These are phyloP conservation scores for Chanos chanos DNA, from an alignment of 2,797 vertebrate species.

Conservation along the genomic window DNA sequence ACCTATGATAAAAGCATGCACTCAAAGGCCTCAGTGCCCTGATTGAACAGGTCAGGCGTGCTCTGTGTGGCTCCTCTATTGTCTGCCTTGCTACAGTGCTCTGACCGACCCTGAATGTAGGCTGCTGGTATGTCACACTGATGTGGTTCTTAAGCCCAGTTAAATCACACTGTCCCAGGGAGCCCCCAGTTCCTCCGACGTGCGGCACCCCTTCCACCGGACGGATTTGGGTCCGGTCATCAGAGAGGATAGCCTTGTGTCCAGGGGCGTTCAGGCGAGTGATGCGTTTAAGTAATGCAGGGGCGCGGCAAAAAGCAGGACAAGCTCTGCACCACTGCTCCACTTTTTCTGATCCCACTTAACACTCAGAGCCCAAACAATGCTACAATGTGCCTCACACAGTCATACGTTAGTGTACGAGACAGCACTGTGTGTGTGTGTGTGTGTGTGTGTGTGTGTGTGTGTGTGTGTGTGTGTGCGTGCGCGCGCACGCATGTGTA, in stretches of 20 bases:
- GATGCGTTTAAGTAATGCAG: conserved; percentile 38
- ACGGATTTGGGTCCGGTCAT: conserved; percentile 31
- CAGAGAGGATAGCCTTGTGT: conserved; percentile 32
- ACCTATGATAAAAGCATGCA: conserved; percentile 40
- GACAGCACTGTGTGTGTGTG: conserved; percentile 27
- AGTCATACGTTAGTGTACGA: background rate
- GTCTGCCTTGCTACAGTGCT: conserved; percentile 20
- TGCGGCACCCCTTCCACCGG: conserved; percentile 26
- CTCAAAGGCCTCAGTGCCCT: conserved; percentile 29
- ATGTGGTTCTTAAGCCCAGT: conserved; percentile 36
- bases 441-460: conserved; percentile 38
- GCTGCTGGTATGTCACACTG: conserved; percentile 25
- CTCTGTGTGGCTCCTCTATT: conserved; percentile 33
- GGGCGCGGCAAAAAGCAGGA: conserved; percentile 32
- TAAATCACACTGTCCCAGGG: conserved; percentile 17
- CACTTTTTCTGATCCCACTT: conserved; percentile 30
- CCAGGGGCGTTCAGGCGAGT: conserved; percentile 41
- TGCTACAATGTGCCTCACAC: background rate
- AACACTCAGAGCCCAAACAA: background rate
- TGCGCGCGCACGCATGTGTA: background rate
- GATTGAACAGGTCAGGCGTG: conserved; percentile 45
- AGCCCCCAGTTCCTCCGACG: conserved; percentile 17
- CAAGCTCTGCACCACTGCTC: conserved; percentile 40
- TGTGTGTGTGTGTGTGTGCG: conserved; percentile 1
- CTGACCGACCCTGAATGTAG: conserved; percentile 22